These are phyloP conservation scores for Gnathonemus echidnorhynchus DNA, from an alignment of 2,113 vertebrate genomes.

Conservation along the genomic window DNA sequence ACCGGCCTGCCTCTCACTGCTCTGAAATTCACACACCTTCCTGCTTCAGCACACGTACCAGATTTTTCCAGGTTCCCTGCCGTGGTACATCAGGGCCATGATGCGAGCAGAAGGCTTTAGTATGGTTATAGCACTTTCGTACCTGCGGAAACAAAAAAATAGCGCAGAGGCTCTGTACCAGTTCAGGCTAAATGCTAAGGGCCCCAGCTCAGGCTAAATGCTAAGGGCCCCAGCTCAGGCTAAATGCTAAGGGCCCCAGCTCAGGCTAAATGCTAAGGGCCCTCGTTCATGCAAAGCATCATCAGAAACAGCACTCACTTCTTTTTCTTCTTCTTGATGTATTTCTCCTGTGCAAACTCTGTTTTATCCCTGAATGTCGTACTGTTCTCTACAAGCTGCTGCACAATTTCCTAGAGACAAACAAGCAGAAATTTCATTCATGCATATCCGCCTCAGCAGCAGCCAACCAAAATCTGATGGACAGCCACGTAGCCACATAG, in stretches of 20 bases:
- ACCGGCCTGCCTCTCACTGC: neutral
- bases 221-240: neutral
- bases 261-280: neutral
- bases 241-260: neutral
- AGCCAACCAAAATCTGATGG: neutral
- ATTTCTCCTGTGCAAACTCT: slow-evolving; percentile 92
- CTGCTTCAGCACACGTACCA: slow-evolving; percentile 62
- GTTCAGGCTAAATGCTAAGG: neutral
- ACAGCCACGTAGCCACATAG: neutral
- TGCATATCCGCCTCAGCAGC: neutral
- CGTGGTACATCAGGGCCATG: slow-evolving; percentile 95
- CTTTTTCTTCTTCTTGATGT: slow-evolving; percentile 99
- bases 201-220: neutral
- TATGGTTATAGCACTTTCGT: slow-evolving; percentile 78
- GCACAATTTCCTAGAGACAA: slow-evolving; percentile 81
- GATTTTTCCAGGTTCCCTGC: slow-evolving; percentile 92
- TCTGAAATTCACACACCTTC: neutral
- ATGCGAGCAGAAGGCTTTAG: slow-evolving; percentile 86
- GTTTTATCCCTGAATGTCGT: slow-evolving; percentile 93
- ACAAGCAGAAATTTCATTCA: neutral
- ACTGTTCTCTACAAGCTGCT: slow-evolving; percentile 93
- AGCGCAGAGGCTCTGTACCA: neutral
- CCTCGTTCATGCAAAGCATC: neutral
- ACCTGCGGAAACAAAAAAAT: slow-evolving; percentile 58
- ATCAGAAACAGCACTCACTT: slow-evolving; percentile 73